phyloP scores from a whole-genome alignment of 2,888 invertebrate species.

The Drosophila barbarae region DNA sequence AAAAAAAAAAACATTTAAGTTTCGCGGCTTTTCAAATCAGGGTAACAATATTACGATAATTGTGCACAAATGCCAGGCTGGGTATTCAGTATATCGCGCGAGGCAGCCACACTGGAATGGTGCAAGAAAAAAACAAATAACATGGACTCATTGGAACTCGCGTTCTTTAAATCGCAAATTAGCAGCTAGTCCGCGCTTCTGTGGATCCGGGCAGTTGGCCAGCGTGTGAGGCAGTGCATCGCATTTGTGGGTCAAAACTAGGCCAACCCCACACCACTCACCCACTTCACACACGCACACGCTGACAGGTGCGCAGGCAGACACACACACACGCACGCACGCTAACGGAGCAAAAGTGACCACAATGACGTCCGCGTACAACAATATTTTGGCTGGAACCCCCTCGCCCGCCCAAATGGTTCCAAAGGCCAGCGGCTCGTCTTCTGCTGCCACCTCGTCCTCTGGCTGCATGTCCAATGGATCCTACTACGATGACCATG shows the following conservation, averaged over 20 bases:
- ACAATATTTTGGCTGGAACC: slow-evolving; percentile 14
- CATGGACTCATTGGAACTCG: slow-evolving; percentile 14
- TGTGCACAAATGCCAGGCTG: not conserved
- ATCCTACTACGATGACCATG: slow-evolving; percentile 53
- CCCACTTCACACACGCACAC: not conserved
- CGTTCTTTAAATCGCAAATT: slow-evolving; percentile 10
- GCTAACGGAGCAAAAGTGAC: slow-evolving; percentile 11
- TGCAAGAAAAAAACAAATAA: slow-evolving; percentile 30
- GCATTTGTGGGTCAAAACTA: slow-evolving; percentile 28
- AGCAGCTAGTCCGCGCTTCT: slow-evolving; percentile 18
- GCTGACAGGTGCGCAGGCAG: slow-evolving; percentile 19
- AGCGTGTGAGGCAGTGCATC: slow-evolving; percentile 22
- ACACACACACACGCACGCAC: slow-evolving; percentile 10
- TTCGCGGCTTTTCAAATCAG: not conserved
- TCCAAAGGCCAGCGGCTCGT: slow-evolving; percentile 44
- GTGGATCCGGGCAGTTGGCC: slow-evolving; percentile 11
- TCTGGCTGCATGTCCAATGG: slow-evolving; percentile 21
- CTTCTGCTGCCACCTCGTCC: slow-evolving; percentile 13
- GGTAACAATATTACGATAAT: not conserved
- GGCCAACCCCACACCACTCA: slow-evolving; percentile 14
- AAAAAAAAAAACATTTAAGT: not conserved
- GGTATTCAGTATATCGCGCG: not conserved
- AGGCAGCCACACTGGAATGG: slow-evolving; percentile 6
- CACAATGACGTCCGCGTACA: slow-evolving; percentile 35
- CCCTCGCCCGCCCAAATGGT: slow-evolving; percentile 55